Base-by-base conservation (phyloP, 2,797 vertebrate genomes). In the Brotula barbata region DNA sequence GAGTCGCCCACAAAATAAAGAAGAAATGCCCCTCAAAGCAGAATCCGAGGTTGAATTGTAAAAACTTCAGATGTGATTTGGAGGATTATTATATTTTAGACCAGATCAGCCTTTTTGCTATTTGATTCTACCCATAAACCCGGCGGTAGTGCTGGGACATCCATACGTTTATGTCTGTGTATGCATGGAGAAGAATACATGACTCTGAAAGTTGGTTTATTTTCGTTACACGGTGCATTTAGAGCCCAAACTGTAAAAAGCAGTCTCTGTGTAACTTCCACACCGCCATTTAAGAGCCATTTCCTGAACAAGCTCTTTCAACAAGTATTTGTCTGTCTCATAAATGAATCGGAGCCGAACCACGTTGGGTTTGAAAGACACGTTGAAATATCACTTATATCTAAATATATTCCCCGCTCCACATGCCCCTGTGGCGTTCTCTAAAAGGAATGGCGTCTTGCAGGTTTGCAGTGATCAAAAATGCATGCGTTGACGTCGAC, bases 401-500 rank as follows among this genome's bases (percentile, higher is more conserved):
- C 85, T 85, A 87, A 87, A 90, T 85, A 75, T 83, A 81, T 82
- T 80, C 78, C 54, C 51, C 11, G 57, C 66, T 49, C 37, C 71
- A 64, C 68, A 36, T 58, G 67, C 71, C 73, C 62, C 67, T 58
- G 71, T 64, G 81, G 76, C 75, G 75, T 71, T 53, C 58, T 68
- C 66, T 81, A 77, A 84, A 88, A 80, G 73, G 71, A 79, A 64
- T 54, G 64, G 73, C 71, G 39, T 83, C 78, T 77, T 15, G 73
- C 73, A 68, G 73, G 71, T 82, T 84, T 75, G 75, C 78, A 66
- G 45, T 75, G 71, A 88, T 89, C 82, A 90, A 88, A 90, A 88
- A 87, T 90, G 84, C 61, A 88, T 87, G 85, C 57, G 82, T 82
- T 72, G 84, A 84, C 79, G 84, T 87, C 69, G 63, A 84, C 87